phyloP scores from a whole-genome alignment of 53 echinoderm and acorn worm species.

The Henricia sp. region DNA sequence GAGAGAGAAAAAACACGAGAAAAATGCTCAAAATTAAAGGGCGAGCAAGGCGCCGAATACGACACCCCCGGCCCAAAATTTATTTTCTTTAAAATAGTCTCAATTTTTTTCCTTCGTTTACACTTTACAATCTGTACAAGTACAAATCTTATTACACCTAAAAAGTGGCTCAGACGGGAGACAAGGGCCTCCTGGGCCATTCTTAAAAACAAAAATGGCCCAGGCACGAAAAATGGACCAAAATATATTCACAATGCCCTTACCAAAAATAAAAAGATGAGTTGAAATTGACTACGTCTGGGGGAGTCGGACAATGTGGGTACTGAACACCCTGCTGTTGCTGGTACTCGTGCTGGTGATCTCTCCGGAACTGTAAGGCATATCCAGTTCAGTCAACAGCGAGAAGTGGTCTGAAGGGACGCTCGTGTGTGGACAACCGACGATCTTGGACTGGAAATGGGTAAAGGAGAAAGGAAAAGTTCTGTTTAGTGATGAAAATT shows the following conservation, averaged over 20 bases:
- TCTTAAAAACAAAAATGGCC: conserved; percentile 28
- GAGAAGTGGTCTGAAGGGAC: conserved; percentile 98
- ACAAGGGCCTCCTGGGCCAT: conserved; percentile 32
- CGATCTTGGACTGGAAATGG: conserved; percentile 73
- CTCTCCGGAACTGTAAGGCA: conserved; percentile 75
- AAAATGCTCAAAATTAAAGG: neutral
- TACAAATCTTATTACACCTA: conserved; percentile 72
- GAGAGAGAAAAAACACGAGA: neutral
- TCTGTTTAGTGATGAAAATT: too few relatives aligned
- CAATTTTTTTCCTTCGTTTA: conserved; percentile 27
- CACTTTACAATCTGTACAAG: conserved; percentile 71
- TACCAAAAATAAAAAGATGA: neutral
- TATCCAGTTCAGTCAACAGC: conserved; percentile 90
- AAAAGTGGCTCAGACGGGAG: conserved; percentile 26
- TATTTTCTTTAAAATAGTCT: conserved; percentile 11
- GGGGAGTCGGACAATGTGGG: conserved; percentile 9
- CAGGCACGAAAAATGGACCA: neutral
- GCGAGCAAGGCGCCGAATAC: neutral
- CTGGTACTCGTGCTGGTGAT: conserved; percentile 12
- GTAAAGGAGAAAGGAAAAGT: neutral
- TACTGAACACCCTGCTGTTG: conserved; percentile 1
- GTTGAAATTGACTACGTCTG: conserved; percentile 1
- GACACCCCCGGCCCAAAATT: neutral
- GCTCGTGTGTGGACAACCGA: conserved; percentile 93
- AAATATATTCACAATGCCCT: conserved; percentile 60